Evolutionary conservation across 2,113 vertebrate genomes (phyloP).

Genomic region (Rhabdomys dilectus): DNA sequence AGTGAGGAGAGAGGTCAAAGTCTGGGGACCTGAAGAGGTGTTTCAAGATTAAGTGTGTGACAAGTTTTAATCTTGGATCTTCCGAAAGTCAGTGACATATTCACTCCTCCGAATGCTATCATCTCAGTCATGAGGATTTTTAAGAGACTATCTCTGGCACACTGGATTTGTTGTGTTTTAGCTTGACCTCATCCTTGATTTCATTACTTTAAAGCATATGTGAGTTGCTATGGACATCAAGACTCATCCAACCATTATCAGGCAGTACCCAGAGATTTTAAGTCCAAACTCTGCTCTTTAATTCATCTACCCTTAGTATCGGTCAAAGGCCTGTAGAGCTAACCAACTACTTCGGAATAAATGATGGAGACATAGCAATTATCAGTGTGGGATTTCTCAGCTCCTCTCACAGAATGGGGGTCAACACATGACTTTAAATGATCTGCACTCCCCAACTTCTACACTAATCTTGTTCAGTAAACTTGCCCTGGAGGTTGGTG

Average conservation of each 20-base stretch:
- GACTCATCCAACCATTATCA: background rate
- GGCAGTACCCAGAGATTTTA: background rate
- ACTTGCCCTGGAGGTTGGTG: background rate
- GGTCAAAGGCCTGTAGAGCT: background rate
- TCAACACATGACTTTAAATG: background rate
- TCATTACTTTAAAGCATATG: background rate
- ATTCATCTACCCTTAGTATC: background rate
- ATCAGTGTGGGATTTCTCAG: background rate
- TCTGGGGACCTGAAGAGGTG: background rate
- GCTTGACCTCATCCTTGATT: background rate
- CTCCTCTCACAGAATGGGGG: background rate
- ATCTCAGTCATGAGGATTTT: background rate
- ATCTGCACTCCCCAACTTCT: background rate
- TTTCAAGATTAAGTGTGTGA: slow-evolving; percentile 28
- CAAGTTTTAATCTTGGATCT: background rate
- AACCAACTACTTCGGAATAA: slow-evolving; percentile 19
- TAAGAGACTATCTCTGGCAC: background rate
- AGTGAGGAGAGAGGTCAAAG: background rate
- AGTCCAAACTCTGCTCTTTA: background rate
- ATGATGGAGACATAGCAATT: background rate
- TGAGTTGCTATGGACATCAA: background rate
- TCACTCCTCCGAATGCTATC: background rate
- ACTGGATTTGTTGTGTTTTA: background rate
- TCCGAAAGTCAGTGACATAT: slow-evolving; percentile 1
- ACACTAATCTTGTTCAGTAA: slow-evolving; percentile 35